Evolutionary conservation across 1,140 invertebrate species (phyloP).

Genomic region (Sitobion miscanthi): DNA sequence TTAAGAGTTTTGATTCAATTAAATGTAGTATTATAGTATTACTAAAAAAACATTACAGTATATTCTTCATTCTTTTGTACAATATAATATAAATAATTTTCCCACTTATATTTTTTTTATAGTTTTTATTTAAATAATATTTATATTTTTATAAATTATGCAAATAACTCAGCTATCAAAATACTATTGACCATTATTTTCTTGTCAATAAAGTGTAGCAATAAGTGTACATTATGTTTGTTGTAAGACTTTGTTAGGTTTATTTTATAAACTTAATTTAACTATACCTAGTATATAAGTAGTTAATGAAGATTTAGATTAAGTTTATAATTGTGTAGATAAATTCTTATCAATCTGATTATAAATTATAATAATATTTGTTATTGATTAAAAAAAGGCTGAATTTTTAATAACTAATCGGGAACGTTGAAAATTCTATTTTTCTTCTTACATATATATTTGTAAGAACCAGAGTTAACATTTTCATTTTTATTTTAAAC

Average conservation of each 20-base stretch:
- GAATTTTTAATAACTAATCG: neutral
- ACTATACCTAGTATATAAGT: neutral
- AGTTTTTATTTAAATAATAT: no score
- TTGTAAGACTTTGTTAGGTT: neutral
- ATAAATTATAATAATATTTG: neutral
- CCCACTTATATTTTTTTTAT: no score
- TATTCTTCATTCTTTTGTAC: no score
- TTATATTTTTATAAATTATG: neutral
- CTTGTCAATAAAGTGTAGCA: neutral
- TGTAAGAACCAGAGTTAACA: neutral
- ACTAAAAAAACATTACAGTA: neutral
- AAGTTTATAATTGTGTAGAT: neutral
- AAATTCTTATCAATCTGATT: neutral
- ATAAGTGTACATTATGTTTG: neutral
- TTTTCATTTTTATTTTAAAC: slow-evolving; percentile 23
- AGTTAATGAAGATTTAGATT: neutral
- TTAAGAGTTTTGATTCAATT: neutral
- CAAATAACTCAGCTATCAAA: neutral
- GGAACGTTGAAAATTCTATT: neutral
- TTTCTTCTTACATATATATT: neutral
- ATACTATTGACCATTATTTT: neutral
- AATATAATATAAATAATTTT: no score
- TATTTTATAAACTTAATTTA: neutral
- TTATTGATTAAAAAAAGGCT: neutral
- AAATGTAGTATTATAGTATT: neutral